Evolutionary conservation across 2,797 vertebrate genomes (phyloP).

Genomic region (Gobionotothen gibberifrons): DNA sequence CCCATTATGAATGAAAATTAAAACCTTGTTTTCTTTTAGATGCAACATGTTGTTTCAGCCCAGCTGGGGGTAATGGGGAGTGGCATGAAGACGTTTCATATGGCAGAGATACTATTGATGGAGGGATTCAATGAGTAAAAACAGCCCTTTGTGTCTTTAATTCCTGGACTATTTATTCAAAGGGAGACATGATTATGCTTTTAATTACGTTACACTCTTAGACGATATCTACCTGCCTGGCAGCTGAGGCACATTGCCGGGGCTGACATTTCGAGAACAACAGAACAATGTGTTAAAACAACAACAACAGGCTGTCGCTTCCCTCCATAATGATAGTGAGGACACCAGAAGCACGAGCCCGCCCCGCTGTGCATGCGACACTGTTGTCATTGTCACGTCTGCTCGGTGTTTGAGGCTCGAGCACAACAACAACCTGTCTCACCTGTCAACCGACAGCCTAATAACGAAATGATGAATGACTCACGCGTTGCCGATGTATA

Average conservation of each 20-base stretch:
- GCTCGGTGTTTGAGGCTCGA: constrained; percentile 9
- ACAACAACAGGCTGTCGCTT: constrained; percentile 71
- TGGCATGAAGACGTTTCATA: constrained; percentile 50
- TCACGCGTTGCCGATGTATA: constrained; percentile 98
- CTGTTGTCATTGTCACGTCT: constrained; percentile 46
- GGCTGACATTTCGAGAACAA: constrained; percentile 23
- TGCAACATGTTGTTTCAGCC: constrained; percentile 16
- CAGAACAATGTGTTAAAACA: constrained; percentile 40
- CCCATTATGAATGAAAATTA: constrained; percentile 5
- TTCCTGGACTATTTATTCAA: background rate
- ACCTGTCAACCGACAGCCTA: constrained; percentile 40
- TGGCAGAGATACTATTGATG: constrained; percentile 44
- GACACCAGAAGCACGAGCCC: constrained; percentile 39
- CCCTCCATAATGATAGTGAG: constrained; percentile 12
- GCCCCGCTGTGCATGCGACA: constrained; percentile 60
- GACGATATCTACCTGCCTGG: constrained; percentile 36
- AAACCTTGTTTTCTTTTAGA: background rate
- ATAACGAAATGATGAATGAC: constrained; percentile 64
- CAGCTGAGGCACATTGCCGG: background rate
- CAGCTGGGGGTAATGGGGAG: constrained; percentile 41
- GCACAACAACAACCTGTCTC: background rate
- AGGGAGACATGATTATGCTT: background rate
- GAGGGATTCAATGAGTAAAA: constrained; percentile 23
- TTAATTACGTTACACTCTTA: background rate
- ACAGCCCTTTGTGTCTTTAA: constrained; percentile 11